phyloP scores from a whole-genome alignment of 2,797 vertebrate genomes.

The Megaceryle alcyon region DNA sequence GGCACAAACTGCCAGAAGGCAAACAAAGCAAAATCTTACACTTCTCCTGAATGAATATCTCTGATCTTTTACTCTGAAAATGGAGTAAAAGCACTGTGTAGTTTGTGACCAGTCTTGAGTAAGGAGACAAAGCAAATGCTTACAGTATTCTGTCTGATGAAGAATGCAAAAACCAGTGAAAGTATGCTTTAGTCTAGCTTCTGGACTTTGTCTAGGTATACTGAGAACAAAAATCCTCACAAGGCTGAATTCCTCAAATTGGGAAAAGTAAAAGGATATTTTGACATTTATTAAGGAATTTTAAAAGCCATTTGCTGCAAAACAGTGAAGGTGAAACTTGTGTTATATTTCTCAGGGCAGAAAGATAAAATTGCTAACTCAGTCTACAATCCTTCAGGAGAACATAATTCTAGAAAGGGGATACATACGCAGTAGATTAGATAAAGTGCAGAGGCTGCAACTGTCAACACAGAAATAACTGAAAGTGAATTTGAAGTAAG shows the following conservation, averaged over 20 bases:
- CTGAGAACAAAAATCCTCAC: neutral
- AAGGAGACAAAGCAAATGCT: neutral
- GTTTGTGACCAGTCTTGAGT: neutral
- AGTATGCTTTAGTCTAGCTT: neutral
- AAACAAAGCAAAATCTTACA: neutral
- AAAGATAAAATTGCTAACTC: neutral
- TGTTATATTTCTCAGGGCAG: neutral
- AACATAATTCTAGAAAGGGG: neutral
- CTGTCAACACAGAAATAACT: constrained; percentile 59
- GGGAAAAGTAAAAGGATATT: neutral
- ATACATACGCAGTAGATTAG: neutral
- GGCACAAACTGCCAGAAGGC: neutral
- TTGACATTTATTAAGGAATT: neutral
- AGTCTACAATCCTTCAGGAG: neutral
- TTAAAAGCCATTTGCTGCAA: neutral
- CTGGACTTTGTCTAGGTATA: neutral
- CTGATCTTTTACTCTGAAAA: neutral
- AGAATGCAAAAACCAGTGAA: neutral
- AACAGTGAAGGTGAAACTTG: neutral
- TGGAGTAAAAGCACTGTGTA: rapidly evolving
- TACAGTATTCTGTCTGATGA: neutral
- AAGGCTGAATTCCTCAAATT: neutral
- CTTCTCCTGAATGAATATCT: neutral
- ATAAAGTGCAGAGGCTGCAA: constrained; percentile 61
- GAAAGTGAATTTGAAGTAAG: constrained; percentile 49